Evolutionary conservation across 2,797 vertebrate species (phyloP).

Genomic region (Prionace glauca): DNA sequence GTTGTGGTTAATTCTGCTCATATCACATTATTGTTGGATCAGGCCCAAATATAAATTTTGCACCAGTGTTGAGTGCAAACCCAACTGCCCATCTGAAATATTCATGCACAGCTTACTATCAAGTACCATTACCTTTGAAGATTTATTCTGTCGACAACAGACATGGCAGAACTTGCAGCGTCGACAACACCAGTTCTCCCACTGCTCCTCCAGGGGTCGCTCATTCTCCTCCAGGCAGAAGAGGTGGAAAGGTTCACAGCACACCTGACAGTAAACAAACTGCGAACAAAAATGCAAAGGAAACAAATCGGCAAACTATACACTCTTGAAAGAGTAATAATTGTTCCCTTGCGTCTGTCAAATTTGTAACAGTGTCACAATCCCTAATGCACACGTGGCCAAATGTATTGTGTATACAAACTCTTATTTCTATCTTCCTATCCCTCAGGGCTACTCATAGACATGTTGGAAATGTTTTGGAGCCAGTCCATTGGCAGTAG

Average conservation of each 20-base stretch:
- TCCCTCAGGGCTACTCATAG: not conserved
- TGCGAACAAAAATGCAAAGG: slow-evolving; percentile 48
- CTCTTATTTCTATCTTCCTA: not conserved
- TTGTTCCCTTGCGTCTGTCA: not conserved
- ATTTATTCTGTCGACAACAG: slow-evolving; percentile 90
- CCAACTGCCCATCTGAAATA: not conserved
- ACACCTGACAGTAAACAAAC: slow-evolving; percentile 99
- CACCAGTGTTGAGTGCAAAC: not conserved
- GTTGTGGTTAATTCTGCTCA: not conserved
- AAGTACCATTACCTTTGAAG: slow-evolving; percentile 58
- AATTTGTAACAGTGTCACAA: not conserved
- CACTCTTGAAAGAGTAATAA: not conserved
- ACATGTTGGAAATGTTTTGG: not conserved
- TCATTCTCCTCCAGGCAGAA: slow-evolving; percentile 95
- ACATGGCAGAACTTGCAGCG: slow-evolving; percentile 94
- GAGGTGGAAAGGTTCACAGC: slow-evolving; percentile 97
- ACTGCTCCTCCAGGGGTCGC: slow-evolving; percentile 91
- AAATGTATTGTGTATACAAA: not conserved
- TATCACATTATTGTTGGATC: not conserved
- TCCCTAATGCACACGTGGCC: not conserved
- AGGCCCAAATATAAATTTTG: not conserved
- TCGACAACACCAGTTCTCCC: slow-evolving; percentile 98
- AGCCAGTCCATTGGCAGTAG: not conserved
- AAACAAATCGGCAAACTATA: not conserved
- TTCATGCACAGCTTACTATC: not conserved